A percentile compares a stretch with the other conserved stretches of the same genome.
Evolutionary conservation across 2,113 vertebrate species (phyloP).

Genomic region (Capricornis sumatraensis): DNA sequence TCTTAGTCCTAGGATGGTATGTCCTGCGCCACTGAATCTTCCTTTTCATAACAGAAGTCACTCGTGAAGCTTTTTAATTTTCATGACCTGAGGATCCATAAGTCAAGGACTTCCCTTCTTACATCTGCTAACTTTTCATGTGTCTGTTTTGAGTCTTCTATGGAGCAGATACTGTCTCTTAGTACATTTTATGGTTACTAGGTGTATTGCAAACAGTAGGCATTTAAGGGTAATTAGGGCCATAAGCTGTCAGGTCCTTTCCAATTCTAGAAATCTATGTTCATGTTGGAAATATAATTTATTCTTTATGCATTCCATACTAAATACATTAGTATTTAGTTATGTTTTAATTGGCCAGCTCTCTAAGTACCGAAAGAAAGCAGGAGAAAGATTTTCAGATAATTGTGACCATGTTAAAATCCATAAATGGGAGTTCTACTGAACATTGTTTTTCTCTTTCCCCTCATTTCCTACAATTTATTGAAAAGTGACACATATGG

Average conservation of each 20-base stretch:
- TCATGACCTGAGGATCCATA: background rate
- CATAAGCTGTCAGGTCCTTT: background rate
- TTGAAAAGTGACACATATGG: background rate
- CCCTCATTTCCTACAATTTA: background rate
- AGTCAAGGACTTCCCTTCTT: background rate
- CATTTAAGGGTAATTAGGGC: background rate
- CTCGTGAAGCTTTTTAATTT: constrained; percentile 4
- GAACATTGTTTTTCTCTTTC: background rate
- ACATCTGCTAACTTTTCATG: background rate
- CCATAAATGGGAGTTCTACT: background rate
- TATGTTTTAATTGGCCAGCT: constrained; percentile 46
- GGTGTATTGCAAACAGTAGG: background rate
- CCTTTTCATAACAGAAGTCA: background rate
- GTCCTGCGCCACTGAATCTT: background rate
- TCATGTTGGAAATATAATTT: constrained; percentile 2
- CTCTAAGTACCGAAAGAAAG: background rate
- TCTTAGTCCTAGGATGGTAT: background rate
- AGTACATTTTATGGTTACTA: background rate
- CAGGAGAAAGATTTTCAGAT: background rate
- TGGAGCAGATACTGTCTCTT: background rate
- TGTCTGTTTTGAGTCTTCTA: background rate
- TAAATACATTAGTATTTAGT: constrained; percentile 6
- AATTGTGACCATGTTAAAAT: background rate
- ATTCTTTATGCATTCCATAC: constrained; percentile 20
- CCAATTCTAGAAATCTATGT: background rate